A percentile compares a stretch with the other conserved stretches of the same genome.
Conservation (phyloP, 1,140 invertebrate genomes). For the Matsumurasca onukii region DNA sequence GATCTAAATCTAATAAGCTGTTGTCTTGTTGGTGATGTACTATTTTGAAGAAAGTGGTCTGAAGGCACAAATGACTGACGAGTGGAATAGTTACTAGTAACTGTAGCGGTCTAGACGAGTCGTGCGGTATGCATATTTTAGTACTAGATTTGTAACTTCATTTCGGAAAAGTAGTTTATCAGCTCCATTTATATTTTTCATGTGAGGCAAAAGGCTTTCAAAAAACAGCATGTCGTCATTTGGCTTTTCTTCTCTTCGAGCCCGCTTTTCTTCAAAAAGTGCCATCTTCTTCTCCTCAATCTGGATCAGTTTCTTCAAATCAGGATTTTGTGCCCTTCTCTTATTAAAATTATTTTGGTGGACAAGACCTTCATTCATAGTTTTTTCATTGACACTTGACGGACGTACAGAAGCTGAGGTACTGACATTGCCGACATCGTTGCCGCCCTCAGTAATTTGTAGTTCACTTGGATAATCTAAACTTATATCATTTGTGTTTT, state of each 20-base stretch:
- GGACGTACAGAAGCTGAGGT: slow-evolving; percentile 4
- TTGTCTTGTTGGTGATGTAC: too few relatives aligned
- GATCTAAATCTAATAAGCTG: too few relatives aligned
- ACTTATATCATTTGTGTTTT: slow-evolving; percentile 2
- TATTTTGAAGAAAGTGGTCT: too few relatives aligned
- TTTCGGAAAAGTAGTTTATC: too few relatives aligned
- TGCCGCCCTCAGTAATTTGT: slow-evolving; percentile 4
- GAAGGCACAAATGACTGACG: too few relatives aligned
- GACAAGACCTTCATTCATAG: slow-evolving; percentile 5
- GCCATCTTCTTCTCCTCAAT: slow-evolving; percentile 5
- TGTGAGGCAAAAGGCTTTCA: too few relatives aligned
- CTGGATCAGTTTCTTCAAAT: slow-evolving; percentile 2
- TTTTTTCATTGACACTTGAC: background rate
- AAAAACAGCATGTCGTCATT: too few relatives aligned
- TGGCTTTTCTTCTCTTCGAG: too few relatives aligned
- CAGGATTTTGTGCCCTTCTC: slow-evolving; percentile 4
- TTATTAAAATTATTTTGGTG: slow-evolving; percentile 7
- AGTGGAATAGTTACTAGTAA: slow-evolving; percentile 6
- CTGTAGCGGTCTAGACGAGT: slow-evolving; percentile 1
- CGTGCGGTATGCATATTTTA: too few relatives aligned
- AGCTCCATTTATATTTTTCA: too few relatives aligned
- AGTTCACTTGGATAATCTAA: slow-evolving; percentile 2
- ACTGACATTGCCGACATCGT: slow-evolving; percentile 4
- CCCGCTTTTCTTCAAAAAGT: slow-evolving; percentile 2
- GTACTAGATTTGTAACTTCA: too few relatives aligned